Conservation (phyloP, 2,113 vertebrate species). For the Crypturellus undulatus region DNA sequence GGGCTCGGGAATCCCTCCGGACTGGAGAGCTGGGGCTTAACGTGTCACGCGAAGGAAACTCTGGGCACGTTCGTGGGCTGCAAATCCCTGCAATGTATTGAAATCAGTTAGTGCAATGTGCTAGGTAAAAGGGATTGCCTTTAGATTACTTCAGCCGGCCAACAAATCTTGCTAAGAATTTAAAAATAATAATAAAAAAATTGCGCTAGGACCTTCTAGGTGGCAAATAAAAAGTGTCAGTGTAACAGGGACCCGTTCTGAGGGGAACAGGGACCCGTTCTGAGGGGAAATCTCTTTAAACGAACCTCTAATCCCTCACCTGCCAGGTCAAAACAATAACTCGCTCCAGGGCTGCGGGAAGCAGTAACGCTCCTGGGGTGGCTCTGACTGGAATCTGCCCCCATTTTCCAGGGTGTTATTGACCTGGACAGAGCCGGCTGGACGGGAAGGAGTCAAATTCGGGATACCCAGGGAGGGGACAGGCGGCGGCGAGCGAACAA, state of each 20-base stretch:
- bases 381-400: neutral
- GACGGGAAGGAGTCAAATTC: neutral
- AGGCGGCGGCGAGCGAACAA: no score
- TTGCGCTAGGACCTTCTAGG: neutral
- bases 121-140: neutral
- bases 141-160: neutral
- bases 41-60: neutral
- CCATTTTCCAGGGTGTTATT: accelerated
- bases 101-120: neutral
- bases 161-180: neutral
- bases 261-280: accelerated
- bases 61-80: neutral
- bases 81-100: accelerated
- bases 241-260: neutral
- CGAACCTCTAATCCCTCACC: neutral
- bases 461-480: neutral
- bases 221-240: neutral
- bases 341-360: neutral
- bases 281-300: neutral
- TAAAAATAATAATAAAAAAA: neutral
- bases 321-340: neutral
- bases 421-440: neutral
- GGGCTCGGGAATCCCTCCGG: neutral
- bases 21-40: neutral
- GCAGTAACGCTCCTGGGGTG: neutral